These are phyloP conservation scores for Dipodomys ordii DNA, from an alignment of 2,113 vertebrate genomes.

Conservation along the genomic window DNA sequence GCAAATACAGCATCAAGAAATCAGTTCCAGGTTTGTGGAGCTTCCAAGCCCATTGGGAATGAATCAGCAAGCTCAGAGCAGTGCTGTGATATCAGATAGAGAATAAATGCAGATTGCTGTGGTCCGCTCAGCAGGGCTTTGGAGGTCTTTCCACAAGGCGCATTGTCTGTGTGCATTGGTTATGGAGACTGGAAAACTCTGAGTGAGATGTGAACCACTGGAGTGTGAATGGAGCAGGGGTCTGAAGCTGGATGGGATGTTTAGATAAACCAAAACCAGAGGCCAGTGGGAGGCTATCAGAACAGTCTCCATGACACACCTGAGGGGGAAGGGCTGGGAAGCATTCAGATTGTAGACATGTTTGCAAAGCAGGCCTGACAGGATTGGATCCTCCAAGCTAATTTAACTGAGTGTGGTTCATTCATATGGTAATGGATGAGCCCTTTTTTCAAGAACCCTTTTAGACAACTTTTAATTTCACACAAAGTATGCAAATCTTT, in stretches of 20 bases:
- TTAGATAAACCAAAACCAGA: background rate
- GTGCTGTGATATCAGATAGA: background rate
- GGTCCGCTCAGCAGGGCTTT: background rate
- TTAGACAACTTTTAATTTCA: background rate
- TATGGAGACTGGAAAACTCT: background rate
- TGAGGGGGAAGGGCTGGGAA: background rate
- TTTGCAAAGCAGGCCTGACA: slow-evolving; percentile 8
- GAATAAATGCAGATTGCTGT: no score
- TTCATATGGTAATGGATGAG: background rate
- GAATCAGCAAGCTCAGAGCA: background rate
- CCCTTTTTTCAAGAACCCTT: background rate
- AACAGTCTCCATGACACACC: no score
- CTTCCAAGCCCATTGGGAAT: slow-evolving; percentile 40
- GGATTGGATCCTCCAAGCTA: background rate
- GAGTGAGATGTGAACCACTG: background rate
- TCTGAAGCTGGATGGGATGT: background rate
- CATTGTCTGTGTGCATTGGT: background rate
- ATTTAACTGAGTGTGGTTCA: background rate
- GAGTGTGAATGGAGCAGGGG: background rate
- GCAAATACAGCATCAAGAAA: background rate
- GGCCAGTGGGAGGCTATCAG: background rate
- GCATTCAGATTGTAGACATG: background rate
- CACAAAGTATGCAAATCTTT: background rate
- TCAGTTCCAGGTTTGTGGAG: background rate
- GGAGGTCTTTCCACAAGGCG: background rate